Base-by-base conservation (phyloP, 2,113 vertebrate species). In the Eclectus roratus region DNA sequence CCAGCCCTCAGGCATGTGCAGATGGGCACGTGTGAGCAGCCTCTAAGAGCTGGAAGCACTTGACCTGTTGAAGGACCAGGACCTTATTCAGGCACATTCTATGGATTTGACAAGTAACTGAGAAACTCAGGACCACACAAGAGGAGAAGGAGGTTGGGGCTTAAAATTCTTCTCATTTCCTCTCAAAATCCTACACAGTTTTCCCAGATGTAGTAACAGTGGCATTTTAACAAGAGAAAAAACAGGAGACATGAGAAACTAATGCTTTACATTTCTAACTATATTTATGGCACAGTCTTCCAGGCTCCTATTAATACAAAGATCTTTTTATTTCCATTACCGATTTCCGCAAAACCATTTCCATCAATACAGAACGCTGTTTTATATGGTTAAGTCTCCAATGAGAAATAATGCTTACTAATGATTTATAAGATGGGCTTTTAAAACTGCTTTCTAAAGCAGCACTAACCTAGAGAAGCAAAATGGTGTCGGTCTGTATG, bases 21-120 rank as follows among this genome's bases (percentile, higher is more conserved):
- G 18, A 33, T 1, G 0, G 33, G n/a, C 80, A 46, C 20, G 25
- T 0, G 0, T 18, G 29, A 63, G 49, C 44, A 4, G 7, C 55
- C 29, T 27, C 71, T 3, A 9, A 35, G 13, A 53, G 23, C 76
- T 60, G 33, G 25, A 50, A 93, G 37, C 25, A 7, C 49, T 10
- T 49, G 17, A 73, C 10, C 29, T 68, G 17, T 11, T 55, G 47
- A 64, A 79, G 47, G 43, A 85, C 37, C 37, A 82, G 56, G 27
- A 79, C 20, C 52, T 39, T 31, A 60, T 47, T 91, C 25, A 35
- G 39, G 53, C 35, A 81, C 16, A 61, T 72, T 44, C 39, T 23
- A 4, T 12, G 20, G 25, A 43, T 87, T 86, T 60, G 53, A 50
- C 31, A 84, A 60, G 7, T 61, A 80, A 58, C 33, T 17, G 35